Evolutionary conservation across 2,888 invertebrate species (phyloP).

Genomic region (Parnassius smintheus): DNA sequence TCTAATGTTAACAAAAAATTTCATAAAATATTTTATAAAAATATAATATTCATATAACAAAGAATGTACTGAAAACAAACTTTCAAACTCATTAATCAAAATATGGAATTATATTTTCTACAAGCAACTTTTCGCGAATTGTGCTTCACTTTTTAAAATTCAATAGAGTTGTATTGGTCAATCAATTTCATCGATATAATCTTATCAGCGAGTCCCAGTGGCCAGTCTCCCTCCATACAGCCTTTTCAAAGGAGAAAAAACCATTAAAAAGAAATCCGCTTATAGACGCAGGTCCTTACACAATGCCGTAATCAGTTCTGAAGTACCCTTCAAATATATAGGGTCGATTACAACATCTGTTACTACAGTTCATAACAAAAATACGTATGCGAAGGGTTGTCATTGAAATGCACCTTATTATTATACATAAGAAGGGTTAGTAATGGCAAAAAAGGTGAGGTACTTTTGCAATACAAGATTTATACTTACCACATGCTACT

Average conservation of each 20-base stretch:
- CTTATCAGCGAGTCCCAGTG: conserved; percentile 34
- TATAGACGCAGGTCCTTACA: conserved; percentile 54
- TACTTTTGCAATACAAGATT: background rate
- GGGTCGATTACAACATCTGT: conserved; percentile 72
- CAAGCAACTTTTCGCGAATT: background rate
- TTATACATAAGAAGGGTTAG: background rate
- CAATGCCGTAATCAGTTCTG: conserved; percentile 69
- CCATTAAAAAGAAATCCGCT: conserved; percentile 75
- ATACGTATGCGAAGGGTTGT: conserved; percentile 6
- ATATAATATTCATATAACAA: too few species aligned
- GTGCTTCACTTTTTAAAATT: conserved; percentile 12
- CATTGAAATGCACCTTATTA: conserved; percentile 33
- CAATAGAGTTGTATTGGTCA: conserved; percentile 27
- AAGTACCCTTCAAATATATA: conserved; percentile 67
- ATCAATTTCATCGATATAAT: conserved; percentile 38
- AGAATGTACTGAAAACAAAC: too few species aligned
- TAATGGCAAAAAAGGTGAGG: background rate
- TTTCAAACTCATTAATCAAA: too few species aligned
- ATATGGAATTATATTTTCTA: too few species aligned
- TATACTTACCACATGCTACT: conserved; percentile 34
- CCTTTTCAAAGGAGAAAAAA: conserved; percentile 46
- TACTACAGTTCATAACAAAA: conserved; percentile 43
- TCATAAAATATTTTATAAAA: too few species aligned
- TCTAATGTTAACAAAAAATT: too few species aligned
- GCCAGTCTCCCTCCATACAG: conserved; percentile 33